phyloP scores from a whole-genome alignment of 1,140 invertebrate species.

The Ceratina calcarata region DNA sequence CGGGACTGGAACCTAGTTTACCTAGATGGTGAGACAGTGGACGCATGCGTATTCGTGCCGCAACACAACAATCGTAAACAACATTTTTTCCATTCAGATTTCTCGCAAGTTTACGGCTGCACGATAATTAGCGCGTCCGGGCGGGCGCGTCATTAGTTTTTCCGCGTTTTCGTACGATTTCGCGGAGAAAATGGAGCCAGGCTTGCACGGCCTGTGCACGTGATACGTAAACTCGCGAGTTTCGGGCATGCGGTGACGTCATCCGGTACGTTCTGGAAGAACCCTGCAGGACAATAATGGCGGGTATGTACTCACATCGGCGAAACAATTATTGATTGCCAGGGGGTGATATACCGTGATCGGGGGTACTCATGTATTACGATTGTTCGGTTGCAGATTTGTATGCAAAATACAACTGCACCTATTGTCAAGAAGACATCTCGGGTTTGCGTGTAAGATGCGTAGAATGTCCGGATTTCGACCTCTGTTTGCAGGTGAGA shows the following conservation, averaged over 20 bases:
- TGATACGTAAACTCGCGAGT: conserved; percentile 47
- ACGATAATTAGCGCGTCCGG: conserved; percentile 23
- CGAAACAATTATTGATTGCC: conserved; percentile 6
- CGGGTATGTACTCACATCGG: conserved; percentile 73
- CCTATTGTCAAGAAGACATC: conserved; percentile 95
- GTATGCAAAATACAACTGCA: conserved; percentile 92
- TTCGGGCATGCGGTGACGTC: conserved; percentile 77
- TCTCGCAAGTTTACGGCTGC: conserved; percentile 40
- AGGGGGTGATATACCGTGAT: not conserved
- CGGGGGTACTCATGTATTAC: not conserved
- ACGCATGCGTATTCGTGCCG: conserved; percentile 67
- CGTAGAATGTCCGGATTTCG: conserved; percentile 91
- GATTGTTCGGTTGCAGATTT: conserved; percentile 79
- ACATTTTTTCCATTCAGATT: conserved; percentile 69
- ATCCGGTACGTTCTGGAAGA: conserved; percentile 76
- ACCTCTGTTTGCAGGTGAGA: conserved; percentile 95
- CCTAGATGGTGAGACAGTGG: not conserved
- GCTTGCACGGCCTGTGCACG: conserved; percentile 16
- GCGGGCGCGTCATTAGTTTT: conserved; percentile 28
- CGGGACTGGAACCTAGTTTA: conserved; percentile 20
- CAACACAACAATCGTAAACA: conserved; percentile 71
- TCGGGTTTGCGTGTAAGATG: conserved; percentile 92
- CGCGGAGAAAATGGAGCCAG: conserved; percentile 44
- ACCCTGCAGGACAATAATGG: conserved; percentile 77
- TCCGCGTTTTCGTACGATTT: conserved; percentile 45